Evolutionary conservation across 2,888 invertebrate genomes (phyloP).

Genomic region (Orchesella flavescens): DNA sequence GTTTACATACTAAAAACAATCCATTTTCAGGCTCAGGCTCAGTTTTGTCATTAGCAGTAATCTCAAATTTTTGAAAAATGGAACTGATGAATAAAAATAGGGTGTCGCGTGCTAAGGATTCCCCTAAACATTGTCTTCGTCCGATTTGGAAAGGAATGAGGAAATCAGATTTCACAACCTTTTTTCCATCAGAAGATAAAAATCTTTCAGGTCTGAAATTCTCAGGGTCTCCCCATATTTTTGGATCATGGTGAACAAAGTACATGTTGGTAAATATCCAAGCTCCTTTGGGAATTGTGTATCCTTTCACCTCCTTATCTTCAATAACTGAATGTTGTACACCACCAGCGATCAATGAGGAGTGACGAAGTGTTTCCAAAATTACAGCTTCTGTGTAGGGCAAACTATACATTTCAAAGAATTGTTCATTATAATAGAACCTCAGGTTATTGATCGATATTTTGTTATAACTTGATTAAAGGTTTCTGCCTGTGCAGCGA

Average conservation of each 20-base stretch:
- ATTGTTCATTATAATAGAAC: neutral
- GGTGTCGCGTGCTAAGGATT: conserved; percentile 25
- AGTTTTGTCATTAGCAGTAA: neutral
- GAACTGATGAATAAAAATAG: conserved; percentile 18
- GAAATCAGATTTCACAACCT: neutral
- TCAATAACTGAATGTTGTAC: neutral
- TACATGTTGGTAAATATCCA: conserved; percentile 44
- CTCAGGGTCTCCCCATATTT: conserved; percentile 33
- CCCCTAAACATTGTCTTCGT: conserved; percentile 5
- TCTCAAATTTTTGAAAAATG: conserved; percentile 18
- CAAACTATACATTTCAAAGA: neutral
- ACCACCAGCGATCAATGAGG: conserved; percentile 16
- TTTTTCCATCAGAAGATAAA: conserved; percentile 34
- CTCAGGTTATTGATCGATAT: no score
- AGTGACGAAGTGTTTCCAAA: conserved; percentile 33
- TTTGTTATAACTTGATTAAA: no score
- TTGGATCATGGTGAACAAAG: conserved; percentile 28
- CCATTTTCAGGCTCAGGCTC: conserved; percentile 6
- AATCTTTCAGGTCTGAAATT: conserved; percentile 32
- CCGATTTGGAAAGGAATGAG: conserved; percentile 35
- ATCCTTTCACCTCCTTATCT: conserved; percentile 27
- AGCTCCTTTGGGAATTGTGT: conserved; percentile 26
- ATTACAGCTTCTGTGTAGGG: conserved; percentile 45
- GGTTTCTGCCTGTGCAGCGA: no score
- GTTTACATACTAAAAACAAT: neutral